Evolutionary conservation across 1,140 invertebrate genomes (phyloP).

Genomic region (Sitobion miscanthi): DNA sequence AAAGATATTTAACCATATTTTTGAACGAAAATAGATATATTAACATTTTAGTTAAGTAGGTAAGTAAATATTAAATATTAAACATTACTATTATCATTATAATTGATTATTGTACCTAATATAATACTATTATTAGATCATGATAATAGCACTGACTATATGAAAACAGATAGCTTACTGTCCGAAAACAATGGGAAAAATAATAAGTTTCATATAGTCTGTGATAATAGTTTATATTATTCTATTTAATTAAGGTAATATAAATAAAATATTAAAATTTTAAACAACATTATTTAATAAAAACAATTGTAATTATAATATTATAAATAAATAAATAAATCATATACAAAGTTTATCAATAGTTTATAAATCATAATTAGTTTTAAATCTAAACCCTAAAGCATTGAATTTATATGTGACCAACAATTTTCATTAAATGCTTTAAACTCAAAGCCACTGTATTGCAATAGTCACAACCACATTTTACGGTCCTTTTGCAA

Average conservation of each 20-base stretch:
- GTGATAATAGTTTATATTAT: neutral
- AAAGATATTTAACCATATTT: neutral
- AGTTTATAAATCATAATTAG: neutral
- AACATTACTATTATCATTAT: neutral
- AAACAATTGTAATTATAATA: neutral
- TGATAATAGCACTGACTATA: neutral
- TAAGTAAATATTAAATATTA: neutral
- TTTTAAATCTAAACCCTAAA: neutral
- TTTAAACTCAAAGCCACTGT: neutral
- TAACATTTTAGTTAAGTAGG: neutral
- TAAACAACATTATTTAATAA: neutral
- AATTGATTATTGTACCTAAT: too few relatives aligned
- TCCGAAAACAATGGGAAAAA: too few relatives aligned
- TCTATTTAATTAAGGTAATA: too few relatives aligned
- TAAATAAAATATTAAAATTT: neutral
- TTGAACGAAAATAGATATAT: neutral
- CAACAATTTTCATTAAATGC: neutral
- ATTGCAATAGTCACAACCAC: neutral
- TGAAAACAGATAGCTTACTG: too few relatives aligned
- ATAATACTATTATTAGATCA: neutral
- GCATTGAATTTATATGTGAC: neutral
- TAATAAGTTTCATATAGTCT: too few relatives aligned
- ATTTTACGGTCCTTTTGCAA: constrained; percentile 5
- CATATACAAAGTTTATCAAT: neutral
- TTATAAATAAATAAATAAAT: neutral